phyloP scores from a whole-genome alignment of 2,113 vertebrate genomes.

The Rafetus swinhoei region DNA sequence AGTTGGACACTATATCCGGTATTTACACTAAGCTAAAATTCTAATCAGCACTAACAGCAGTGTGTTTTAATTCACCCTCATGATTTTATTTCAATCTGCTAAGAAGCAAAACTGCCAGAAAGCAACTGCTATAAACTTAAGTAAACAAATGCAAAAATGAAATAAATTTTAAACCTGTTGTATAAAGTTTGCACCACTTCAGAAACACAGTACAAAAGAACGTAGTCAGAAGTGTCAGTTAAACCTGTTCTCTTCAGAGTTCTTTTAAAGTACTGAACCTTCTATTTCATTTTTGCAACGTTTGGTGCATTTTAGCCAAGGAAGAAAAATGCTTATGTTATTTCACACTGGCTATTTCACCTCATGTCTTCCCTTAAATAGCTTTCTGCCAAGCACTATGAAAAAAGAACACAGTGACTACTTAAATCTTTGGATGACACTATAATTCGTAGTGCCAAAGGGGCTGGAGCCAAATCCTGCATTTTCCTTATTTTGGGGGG shows the following conservation, averaged over 20 bases:
- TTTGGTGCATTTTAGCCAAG: constrained; percentile 61
- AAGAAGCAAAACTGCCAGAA: constrained; percentile 86
- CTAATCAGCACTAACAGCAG: constrained; percentile 84
- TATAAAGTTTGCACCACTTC: constrained; percentile 75
- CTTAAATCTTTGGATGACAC: constrained; percentile 92
- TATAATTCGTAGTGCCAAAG: constrained; percentile 86
- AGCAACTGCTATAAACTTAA: constrained; percentile 85
- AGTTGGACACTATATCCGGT: constrained; percentile 89
- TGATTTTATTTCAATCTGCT: constrained; percentile 89
- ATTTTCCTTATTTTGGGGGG: constrained; percentile 79
- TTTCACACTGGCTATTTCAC: constrained; percentile 71
- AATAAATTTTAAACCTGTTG: constrained; percentile 75
- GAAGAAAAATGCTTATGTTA: constrained; percentile 65
- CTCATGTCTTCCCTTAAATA: constrained; percentile 73
- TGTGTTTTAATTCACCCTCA: constrained; percentile 88
- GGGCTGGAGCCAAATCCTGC: constrained; percentile 87
- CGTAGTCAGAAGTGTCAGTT: constrained; percentile 55
- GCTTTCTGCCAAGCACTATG: constrained; percentile 83
- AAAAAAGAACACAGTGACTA: constrained; percentile 85
- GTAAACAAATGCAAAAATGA: constrained; percentile 81
- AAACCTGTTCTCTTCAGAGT: constrained; percentile 43
- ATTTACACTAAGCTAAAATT: constrained; percentile 87
- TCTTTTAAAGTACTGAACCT: constrained; percentile 54
- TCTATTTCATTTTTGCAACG: not conserved
- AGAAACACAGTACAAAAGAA: constrained; percentile 61